Percentiles rank a stretch among this genome's conserved stretches.
phyloP scores from a whole-genome alignment of 2,113 vertebrate genomes.

The Synchiropus splendidus region DNA sequence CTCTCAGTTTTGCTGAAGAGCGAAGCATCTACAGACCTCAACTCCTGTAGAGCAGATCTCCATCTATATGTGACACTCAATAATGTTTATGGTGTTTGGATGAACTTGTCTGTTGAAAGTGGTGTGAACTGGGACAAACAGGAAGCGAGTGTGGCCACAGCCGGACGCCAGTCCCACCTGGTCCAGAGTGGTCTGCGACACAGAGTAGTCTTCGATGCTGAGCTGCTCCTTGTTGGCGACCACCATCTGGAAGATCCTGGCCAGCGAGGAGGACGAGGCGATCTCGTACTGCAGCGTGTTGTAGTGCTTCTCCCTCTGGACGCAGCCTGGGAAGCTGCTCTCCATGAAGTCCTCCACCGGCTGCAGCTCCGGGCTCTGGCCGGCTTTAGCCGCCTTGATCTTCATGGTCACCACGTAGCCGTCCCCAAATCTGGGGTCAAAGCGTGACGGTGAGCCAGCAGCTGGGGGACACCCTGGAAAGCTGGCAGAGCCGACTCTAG shows the following conservation, averaged over 20 bases:
- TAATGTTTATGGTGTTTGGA: too few species aligned
- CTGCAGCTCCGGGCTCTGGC: conserved; percentile 71
- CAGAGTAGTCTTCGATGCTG: conserved; percentile 88
- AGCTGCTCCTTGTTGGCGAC: conserved; percentile 85
- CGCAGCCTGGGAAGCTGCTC: conserved; percentile 77
- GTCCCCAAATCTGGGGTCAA: conserved; percentile 81
- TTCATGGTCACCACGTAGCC: conserved; percentile 95
- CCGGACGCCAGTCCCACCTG: too few species aligned
- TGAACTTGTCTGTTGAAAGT: too few species aligned
- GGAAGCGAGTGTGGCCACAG: too few species aligned
- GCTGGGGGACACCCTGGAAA: too few species aligned
- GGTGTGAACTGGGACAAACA: too few species aligned
- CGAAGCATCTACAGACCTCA: too few species aligned
- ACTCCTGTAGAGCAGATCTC: too few species aligned
- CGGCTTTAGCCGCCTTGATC: conserved; percentile 73
- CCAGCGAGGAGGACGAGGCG: conserved; percentile 79
- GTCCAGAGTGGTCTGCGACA: conserved; percentile 94
- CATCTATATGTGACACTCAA: too few species aligned
- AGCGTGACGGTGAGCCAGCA: not conserved
- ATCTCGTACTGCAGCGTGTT: conserved; percentile 93
- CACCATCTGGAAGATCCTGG: conserved; percentile 88
- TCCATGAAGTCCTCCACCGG: conserved; percentile 82
- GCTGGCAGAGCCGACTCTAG: too few species aligned
- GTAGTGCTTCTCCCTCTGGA: conserved; percentile 88
- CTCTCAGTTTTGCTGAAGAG: too few species aligned